Percentiles rank a stretch among this genome's conserved stretches.
Evolutionary conservation across 2,113 vertebrate species (phyloP).

Genomic region (Vimba vimba): DNA sequence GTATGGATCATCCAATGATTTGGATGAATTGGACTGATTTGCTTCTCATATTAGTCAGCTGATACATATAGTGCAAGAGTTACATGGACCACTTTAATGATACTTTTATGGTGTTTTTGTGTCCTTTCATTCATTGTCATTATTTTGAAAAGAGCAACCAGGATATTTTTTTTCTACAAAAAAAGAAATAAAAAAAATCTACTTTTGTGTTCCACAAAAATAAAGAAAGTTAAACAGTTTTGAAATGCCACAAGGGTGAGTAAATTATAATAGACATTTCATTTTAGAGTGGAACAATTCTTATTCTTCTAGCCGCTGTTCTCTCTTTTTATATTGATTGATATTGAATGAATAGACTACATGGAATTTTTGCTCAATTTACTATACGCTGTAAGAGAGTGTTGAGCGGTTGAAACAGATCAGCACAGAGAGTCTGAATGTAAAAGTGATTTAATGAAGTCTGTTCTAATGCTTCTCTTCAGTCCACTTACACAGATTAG

Average conservation of each 20-base stretch:
- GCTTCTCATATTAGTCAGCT: neutral
- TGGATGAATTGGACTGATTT: neutral
- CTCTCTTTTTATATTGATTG: neutral
- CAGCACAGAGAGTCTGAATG: slow-evolving; percentile 24
- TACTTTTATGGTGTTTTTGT: neutral
- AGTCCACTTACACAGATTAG: slow-evolving; percentile 52
- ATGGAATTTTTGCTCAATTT: neutral
- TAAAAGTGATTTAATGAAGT: slow-evolving; percentile 57
- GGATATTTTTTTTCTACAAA: no score
- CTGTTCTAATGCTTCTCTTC: slow-evolving; percentile 52
- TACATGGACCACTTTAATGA: neutral
- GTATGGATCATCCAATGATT: neutral
- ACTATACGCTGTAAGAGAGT: neutral
- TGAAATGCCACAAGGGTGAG: neutral
- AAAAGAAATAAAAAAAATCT: neutral
- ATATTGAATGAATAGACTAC: slow-evolving; percentile 2
- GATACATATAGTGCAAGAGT: neutral
- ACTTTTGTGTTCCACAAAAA: neutral
- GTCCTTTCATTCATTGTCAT: neutral
- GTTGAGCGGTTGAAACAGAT: slow-evolving; percentile 2
- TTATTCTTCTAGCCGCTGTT: neutral
- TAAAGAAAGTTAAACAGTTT: neutral
- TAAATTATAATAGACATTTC: neutral
- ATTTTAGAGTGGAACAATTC: neutral
- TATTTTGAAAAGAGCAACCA: neutral